These are phyloP conservation scores for Heliangelus exortis DNA, from an alignment of 2,797 vertebrate species.

Conservation along the genomic window DNA sequence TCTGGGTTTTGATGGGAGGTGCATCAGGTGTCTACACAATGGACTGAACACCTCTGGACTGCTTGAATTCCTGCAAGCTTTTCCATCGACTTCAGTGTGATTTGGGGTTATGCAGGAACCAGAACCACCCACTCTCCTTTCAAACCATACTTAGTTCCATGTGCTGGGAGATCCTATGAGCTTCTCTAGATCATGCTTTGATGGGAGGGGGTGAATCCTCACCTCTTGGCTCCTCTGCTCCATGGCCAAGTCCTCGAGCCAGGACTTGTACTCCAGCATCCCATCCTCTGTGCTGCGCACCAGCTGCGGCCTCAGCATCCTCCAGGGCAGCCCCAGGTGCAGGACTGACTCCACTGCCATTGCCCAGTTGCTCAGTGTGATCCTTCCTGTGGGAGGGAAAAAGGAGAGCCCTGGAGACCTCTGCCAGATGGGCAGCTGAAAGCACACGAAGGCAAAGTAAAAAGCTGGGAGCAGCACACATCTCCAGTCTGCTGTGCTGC, in stretches of 20 bases:
- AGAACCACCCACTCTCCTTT: neutral
- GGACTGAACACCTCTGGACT: neutral
- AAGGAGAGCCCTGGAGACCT: neutral
- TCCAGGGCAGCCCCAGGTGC: slow-evolving; percentile 89
- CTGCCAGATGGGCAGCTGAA: neutral
- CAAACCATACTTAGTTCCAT: accelerated
- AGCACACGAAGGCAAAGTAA: neutral
- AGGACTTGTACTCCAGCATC: slow-evolving; percentile 85
- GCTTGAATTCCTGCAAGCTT: neutral
- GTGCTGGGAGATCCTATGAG: neutral
- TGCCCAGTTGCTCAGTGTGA: slow-evolving; percentile 88
- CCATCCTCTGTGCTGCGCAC: slow-evolving; percentile 70
- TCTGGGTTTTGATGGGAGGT: neutral
- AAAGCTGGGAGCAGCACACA: neutral
- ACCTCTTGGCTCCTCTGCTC: slow-evolving; percentile 86
- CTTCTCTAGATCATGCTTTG: neutral
- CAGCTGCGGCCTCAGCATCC: slow-evolving; percentile 88
- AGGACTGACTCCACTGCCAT: slow-evolving; percentile 84
- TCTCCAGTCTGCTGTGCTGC: neutral
- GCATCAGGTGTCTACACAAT: neutral
- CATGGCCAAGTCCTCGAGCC: slow-evolving; percentile 87
- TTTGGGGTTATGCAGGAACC: neutral
- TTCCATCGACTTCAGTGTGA: neutral
- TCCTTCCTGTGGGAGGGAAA: slow-evolving; percentile 75
- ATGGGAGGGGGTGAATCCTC: neutral